Conservation (phyloP, 2,888 invertebrate species). For the Agrochola lota region DNA sequence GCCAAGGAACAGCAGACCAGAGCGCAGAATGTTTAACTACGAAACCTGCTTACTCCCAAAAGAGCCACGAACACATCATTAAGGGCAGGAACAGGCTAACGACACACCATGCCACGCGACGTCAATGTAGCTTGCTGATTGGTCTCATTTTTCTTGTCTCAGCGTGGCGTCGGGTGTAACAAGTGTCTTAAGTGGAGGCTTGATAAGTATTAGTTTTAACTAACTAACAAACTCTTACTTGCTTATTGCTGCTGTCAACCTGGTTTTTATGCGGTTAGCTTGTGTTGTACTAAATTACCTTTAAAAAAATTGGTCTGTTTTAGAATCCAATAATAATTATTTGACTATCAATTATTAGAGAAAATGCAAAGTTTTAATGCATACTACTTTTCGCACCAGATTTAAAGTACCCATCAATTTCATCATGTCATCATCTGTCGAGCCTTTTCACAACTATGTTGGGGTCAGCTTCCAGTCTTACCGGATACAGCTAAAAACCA, state of each 20-base stretch:
- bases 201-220: background rate
- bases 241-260: background rate
- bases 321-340: background rate
- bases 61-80: background rate
- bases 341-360: background rate
- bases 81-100: no score
- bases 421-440: background rate
- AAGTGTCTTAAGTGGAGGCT: background rate
- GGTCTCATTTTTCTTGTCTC: background rate
- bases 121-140: background rate
- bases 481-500: background rate
- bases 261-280: background rate
- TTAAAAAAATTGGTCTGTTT: background rate
- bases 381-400: no score
- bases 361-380: background rate
- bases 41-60: background rate
- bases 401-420: background rate
- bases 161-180: background rate
- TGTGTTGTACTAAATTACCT: background rate
- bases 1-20: conserved; percentile 69
- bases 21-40: background rate
- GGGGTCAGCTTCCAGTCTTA: background rate
- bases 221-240: background rate
- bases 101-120: background rate
- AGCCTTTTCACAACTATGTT: background rate